phyloP scores from a whole-genome alignment of 2,888 invertebrate species.

The Cataglyphis rosenhaueri region DNA sequence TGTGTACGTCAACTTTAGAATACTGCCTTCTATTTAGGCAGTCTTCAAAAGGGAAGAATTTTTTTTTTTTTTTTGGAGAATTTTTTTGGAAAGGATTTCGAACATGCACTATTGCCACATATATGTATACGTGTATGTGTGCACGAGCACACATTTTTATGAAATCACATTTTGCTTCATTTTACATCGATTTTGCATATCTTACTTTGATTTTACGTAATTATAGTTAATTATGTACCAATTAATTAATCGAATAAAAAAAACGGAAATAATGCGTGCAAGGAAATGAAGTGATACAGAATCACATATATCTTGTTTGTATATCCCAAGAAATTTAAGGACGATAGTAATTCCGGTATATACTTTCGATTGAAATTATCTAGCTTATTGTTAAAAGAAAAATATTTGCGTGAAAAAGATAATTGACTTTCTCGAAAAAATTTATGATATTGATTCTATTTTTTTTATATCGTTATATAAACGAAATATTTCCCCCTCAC shows the following conservation, averaged over 20 bases:
- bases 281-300: not conserved
- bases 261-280: not conserved
- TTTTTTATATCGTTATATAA: not conserved
- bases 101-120: not conserved
- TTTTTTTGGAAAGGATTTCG: not conserved
- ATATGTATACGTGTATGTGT: not conserved
- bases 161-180: not conserved
- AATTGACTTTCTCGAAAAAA: not conserved
- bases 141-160: not conserved
- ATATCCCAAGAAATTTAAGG: constrained; percentile 1
- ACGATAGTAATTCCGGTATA: not conserved
- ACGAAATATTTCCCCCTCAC: not conserved
- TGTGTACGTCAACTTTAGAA: not conserved
- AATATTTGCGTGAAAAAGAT: not conserved
- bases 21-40: not conserved
- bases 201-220: not conserved
- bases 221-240: not conserved
- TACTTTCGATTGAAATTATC: not conserved
- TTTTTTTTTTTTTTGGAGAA: too few species aligned
- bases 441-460: not conserved
- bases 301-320: not conserved
- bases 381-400: not conserved
- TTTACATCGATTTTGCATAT: not conserved
- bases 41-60: not conserved
- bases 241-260: not conserved